Evolutionary conservation across 2,888 invertebrate genomes (phyloP).

Genomic region (Petrophora chlorosata): DNA sequence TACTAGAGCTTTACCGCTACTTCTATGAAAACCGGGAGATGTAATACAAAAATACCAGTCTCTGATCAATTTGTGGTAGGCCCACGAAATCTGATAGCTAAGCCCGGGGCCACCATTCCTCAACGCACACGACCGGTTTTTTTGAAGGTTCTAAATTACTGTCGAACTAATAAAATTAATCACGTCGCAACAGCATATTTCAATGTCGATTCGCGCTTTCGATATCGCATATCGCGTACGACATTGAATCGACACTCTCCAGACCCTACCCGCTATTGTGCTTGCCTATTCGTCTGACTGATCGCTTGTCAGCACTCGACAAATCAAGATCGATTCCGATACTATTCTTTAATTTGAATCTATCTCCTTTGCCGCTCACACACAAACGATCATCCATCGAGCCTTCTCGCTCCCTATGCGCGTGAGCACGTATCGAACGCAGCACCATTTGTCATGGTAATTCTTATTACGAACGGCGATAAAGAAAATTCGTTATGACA

Average conservation of each 20-base stretch:
- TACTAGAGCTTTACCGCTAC: too few relatives aligned
- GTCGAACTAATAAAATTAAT: slow-evolving; percentile 34
- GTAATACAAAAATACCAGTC: neutral
- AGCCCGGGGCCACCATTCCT: slow-evolving; percentile 10
- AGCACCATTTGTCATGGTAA: slow-evolving; percentile 71
- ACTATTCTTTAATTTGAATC: slow-evolving; percentile 71
- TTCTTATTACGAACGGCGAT: slow-evolving; percentile 62
- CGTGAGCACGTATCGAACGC: slow-evolving; percentile 53
- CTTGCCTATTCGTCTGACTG: slow-evolving; percentile 56
- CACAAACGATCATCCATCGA: slow-evolving; percentile 20
- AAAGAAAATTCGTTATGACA: slow-evolving; percentile 68
- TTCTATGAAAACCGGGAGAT: neutral
- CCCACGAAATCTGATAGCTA: slow-evolving; percentile 12
- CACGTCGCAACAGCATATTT: slow-evolving; percentile 48
- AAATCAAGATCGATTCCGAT: slow-evolving; percentile 78
- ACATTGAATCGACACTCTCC: slow-evolving; percentile 57
- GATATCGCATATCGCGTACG: slow-evolving; percentile 59
- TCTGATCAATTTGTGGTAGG: slow-evolving; percentile 15
- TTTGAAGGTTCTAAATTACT: slow-evolving; percentile 28
- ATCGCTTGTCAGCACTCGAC: slow-evolving; percentile 76
- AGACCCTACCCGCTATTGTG: slow-evolving; percentile 68
- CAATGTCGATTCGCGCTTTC: slow-evolving; percentile 69
- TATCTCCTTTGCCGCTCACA: slow-evolving; percentile 43
- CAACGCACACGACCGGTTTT: slow-evolving; percentile 23
- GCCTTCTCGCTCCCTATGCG: slow-evolving; percentile 41